Base-by-base conservation (phyloP, 1,140 invertebrate genomes). In the Sarcophaga peregrina region DNA sequence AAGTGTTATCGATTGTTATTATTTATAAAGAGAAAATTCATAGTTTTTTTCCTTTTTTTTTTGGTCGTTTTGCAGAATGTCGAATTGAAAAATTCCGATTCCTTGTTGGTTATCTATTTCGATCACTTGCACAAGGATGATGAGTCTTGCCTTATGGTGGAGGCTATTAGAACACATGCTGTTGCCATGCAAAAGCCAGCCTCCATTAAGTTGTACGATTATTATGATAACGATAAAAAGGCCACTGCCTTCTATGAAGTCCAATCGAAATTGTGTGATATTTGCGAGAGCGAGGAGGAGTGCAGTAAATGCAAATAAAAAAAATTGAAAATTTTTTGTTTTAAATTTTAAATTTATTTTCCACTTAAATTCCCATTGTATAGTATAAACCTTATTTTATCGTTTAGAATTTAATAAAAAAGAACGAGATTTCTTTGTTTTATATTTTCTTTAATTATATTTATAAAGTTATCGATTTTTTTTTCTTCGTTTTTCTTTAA, bases 141-240 rank as follows among this genome's bases (percentile, higher is more conserved):
- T n/a, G 90, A 93, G 73, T 94, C 95, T 86, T 98, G 96, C 87
- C 94, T 97, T 8, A 95, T 94, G 0, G 93, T 98, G 17, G 95
- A 95, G 7, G 96, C 96, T 1, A 96, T 94, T 87, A 93, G 95
- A 86, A 95, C 95, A 0, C 94, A 95, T 87, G 94, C 95, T 88
- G 96, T 98, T 7, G 96, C 96, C 4, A 94, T 95, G 85, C 95
- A 97, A 86, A 96, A 95, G 87, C 95, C 96, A 52, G 95, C 96
- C 10, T 93, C 96, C 37, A 94, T 98, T 25, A 92, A 93, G 10
- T 93, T 98, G 75, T 98, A 97, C 86, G 97, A 98, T 87, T 98
- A 98, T 88, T 98, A 98, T 86, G 96, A 98, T 89, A 96, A 95
- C 85, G 93, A 95, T 95, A 93, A 95, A 93, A 87, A 87, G 84